Percentiles rank a stretch among this genome's conserved stretches.
Evolutionary conservation across 2,797 vertebrate species (phyloP).

Genomic region (Molossus alvarezi): DNA sequence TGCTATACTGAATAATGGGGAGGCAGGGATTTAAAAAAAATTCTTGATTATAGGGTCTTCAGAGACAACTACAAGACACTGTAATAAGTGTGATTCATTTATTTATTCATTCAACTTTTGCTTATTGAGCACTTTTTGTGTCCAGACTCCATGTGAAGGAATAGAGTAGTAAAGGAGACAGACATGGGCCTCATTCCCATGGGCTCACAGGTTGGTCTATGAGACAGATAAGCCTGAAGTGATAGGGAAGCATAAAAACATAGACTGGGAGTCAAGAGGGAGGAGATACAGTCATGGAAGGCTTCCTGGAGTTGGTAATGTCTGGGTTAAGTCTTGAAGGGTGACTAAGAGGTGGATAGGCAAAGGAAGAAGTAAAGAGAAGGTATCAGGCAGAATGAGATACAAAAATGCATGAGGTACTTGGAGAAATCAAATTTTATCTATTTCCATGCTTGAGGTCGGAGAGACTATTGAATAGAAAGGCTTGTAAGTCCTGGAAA

Average conservation of each 20-base stretch:
- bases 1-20: background rate
- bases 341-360: background rate
- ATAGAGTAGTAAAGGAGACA: background rate
- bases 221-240: background rate
- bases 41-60: background rate
- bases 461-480: conserved; percentile 42
- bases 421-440: background rate
- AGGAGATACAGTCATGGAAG: background rate
- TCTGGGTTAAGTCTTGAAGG: background rate
- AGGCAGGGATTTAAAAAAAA: background rate
- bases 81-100: background rate
- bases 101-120: background rate
- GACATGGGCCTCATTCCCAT: background rate
- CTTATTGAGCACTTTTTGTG: background rate
- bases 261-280: background rate
- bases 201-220: background rate
- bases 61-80: background rate
- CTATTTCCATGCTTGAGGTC: background rate
- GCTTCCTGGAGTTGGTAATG: background rate
- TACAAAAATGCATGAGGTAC: background rate
- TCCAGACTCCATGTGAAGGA: background rate
- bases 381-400: background rate
- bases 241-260: background rate
- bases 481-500: conserved; percentile 12
- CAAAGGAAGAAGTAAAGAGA: background rate